Evolutionary conservation across 2,113 vertebrate species (phyloP).

Genomic region (Ovis canadensis): DNA sequence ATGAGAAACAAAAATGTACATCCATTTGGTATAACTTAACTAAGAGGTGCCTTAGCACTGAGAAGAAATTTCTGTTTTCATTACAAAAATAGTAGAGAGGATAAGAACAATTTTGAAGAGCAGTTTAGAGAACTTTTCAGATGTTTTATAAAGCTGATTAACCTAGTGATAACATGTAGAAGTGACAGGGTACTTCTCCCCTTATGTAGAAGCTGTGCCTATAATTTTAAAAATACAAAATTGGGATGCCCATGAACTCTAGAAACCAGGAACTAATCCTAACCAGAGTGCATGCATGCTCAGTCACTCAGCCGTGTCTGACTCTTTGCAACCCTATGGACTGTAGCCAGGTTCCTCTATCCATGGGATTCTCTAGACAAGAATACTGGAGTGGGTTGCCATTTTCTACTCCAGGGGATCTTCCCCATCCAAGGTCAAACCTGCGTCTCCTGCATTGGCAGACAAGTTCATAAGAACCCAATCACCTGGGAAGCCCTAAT

Average conservation of each 20-base stretch:
- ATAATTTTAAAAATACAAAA: neutral
- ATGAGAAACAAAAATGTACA: neutral
- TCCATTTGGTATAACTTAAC: neutral
- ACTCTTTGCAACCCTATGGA: neutral
- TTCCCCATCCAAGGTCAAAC: neutral
- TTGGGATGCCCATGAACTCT: neutral
- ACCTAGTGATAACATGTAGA: neutral
- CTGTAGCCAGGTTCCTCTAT: neutral
- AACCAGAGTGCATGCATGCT: neutral
- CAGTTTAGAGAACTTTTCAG: neutral
- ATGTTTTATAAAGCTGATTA: neutral
- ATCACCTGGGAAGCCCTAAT: neutral
- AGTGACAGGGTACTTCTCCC: neutral
- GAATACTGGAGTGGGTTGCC: neutral
- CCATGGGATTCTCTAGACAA: neutral
- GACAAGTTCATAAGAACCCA: neutral
- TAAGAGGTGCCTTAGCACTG: neutral
- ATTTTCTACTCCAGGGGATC: neutral
- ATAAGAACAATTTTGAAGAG: neutral
- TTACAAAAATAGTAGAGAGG: neutral
- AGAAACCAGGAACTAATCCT: neutral
- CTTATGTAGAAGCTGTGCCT: neutral
- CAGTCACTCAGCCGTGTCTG: neutral
- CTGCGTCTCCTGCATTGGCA: neutral
- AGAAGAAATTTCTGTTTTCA: constrained; percentile 5